Evolutionary conservation across 2,797 vertebrate species (phyloP), one percentile per base, ranked within the genome.

Genomic region (Gymnopithys bicolor): DNA sequence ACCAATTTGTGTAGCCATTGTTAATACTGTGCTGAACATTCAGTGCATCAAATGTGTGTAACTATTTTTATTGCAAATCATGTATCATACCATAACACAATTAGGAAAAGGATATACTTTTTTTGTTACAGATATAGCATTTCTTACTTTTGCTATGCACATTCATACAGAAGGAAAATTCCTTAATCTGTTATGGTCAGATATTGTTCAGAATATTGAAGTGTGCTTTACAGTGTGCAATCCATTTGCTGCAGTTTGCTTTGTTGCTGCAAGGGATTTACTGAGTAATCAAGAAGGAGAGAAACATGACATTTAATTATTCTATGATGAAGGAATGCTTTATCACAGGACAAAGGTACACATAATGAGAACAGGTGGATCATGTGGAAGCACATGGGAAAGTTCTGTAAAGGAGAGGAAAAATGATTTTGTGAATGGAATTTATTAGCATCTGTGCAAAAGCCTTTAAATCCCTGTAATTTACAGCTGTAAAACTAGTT

Each of bases 401-500:
- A 62, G 43, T 32, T 86, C 41, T 86, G 25, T 48, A 80, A 46
- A 22, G n/a, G n/a, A 81, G 41, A 46, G 27, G 77, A 43, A 67
- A 80, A 84, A 84, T 51, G 5, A 17, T 56, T 90, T 85, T 94
- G 49, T 69, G 86, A 91, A 78, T 79, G 71, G 95, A 96, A 95
- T 96, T 96, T 96, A 95, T 93, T 95, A 96, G 76, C 81, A 93
- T 87, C 91, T 97, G 48, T 85, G 71, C 93, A 95, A 96, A 90
- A 80, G 7, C 83, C 43, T 81, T 94, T 95, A 96, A 97, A 95
- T 77, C 24, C 46, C 30, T 90, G 87, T 73, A 93, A 94, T 96
- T 97, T 97, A 91, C 90, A 88, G 33, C 84, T 89, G 95, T 94
- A 95, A 96, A 90, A 90, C 27, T 71, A 93, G 74, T 95, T 97